Percentiles rank a stretch among this genome's conserved stretches.
phyloP scores from a whole-genome alignment of 2,888 invertebrate genomes.

The Embidobia sp. region DNA sequence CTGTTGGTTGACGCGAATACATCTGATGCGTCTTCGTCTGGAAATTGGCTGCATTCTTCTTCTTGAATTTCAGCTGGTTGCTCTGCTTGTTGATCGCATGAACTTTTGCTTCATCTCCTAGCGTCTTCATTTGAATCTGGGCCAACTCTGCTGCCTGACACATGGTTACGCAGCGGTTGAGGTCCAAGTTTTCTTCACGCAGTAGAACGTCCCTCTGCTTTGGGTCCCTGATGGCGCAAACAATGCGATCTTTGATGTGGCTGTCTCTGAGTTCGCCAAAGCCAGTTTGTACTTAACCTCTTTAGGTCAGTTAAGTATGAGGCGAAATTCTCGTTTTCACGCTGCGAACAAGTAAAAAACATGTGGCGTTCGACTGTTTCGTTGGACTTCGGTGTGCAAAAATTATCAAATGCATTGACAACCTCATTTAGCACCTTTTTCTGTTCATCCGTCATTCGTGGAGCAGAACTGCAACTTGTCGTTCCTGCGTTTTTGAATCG shows the following conservation, averaged over 20 bases:
- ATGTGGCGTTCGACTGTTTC: conserved; percentile 66
- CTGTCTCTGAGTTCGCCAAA: conserved; percentile 64
- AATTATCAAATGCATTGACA: conserved; percentile 58
- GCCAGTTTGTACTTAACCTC: conserved; percentile 61
- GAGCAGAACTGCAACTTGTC: too few relatives aligned
- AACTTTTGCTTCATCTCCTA: neutral
- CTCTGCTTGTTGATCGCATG: neutral
- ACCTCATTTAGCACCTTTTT: conserved; percentile 52
- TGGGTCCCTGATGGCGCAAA: conserved; percentile 42
- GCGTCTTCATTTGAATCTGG: neutral
- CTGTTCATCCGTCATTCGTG: conserved; percentile 46
- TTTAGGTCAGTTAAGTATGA: conserved; percentile 67
- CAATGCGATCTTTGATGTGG: conserved; percentile 42
- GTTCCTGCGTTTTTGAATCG: conserved; percentile 50
- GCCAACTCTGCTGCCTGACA: conserved; percentile 48
- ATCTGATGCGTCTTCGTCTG: too few relatives aligned
- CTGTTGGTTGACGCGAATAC: neutral
- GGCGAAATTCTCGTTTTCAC: conserved; percentile 57
- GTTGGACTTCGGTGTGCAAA: conserved; percentile 53
- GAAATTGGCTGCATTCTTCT: neutral
- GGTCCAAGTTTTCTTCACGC: conserved; percentile 24
- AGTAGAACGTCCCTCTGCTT: conserved; percentile 35
- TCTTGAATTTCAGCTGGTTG: neutral
- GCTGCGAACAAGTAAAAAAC: conserved; percentile 40
- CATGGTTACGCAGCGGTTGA: conserved; percentile 28